Base-by-base conservation (phyloP, 2,113 vertebrate genomes). In the Gasterosteus aculeatus region DNA sequence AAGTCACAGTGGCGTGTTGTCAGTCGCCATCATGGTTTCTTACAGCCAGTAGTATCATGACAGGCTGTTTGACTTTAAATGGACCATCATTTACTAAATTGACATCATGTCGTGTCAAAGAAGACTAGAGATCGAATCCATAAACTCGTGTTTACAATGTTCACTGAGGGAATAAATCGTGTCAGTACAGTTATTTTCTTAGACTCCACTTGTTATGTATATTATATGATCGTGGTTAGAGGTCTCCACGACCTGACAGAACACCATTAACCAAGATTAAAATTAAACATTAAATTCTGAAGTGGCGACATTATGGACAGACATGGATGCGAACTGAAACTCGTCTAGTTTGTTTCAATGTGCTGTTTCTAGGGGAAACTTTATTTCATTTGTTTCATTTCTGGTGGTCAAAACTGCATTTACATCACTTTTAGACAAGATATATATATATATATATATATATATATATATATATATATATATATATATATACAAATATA, bases 311-410 rank as follows among this genome's bases (percentile, higher is more conserved):
- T 49, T 19, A 19, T 19, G 19, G 47, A 51, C 47, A 51, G 47
- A 10, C 10, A 26, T 54, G 51, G 51, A 54, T 10, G 51, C 12
- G 26, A 54, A 54, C 51, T 54, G 10, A 10, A 54, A 54, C 47
- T 51, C 3, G n/a, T 51, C 7, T 57, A 19, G 58, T 73, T 70
- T 67, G 31, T 80, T 49, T 42, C 19, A 60, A 56, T 0, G 7
- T 33, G 35, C 44, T 74, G 7, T 57, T 74, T 35, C 10, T 57
- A 31, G 18, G 59, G 29, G n/a, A 22, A 22, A 53, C 51, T 11
- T 51, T 22, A 44, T 67, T 47, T 38, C 11, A 47, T 11, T 51
- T 22, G 38, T 67, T 47, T 38, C 11, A 47, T 7, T 72, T 56
- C 42, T 19, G 53, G 58, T 63, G 12, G 41, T 59, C 31, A 53